These are phyloP conservation scores for Octomys mimax DNA, from an alignment of 2,797 vertebrate species.

Conservation along the genomic window DNA sequence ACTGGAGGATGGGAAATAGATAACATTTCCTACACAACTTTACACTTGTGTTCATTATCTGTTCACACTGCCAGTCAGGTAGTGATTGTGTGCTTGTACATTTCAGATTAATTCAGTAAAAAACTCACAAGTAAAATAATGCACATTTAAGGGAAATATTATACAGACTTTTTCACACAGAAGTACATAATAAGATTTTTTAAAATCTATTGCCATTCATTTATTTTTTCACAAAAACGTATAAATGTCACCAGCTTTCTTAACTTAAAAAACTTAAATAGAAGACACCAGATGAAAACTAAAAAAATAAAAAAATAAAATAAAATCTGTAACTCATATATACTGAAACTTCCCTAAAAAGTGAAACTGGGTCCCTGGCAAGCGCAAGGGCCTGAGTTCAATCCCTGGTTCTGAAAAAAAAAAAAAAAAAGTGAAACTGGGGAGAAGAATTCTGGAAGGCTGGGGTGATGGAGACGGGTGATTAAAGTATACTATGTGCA, in stretches of 20 bases:
- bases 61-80: neutral
- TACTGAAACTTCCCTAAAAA: neutral
- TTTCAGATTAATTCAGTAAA: constrained; percentile 94
- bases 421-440: neutral
- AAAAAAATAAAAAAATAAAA: no score
- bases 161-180: constrained; percentile 94
- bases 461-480: neutral
- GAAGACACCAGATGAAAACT: no score
- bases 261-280: no score
- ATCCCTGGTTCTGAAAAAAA: no score
- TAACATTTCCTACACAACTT: neutral
- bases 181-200: no score
- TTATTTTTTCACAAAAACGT: no score
- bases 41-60: neutral
- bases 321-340: neutral
- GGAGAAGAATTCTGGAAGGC: neutral
- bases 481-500: neutral
- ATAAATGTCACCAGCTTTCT: no score
- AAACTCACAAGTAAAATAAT: constrained; percentile 96
- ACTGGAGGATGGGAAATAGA: neutral
- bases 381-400: no score
- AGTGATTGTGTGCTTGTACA: constrained; percentile 89
- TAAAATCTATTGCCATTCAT: no score
- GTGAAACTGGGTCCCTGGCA: neutral
- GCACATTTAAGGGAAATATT: constrained; percentile 95